A percentile compares a stretch with the other conserved stretches of the same genome.
Conservation (phyloP, 2,888 invertebrate genomes). For the Eucera pruinosa region DNA sequence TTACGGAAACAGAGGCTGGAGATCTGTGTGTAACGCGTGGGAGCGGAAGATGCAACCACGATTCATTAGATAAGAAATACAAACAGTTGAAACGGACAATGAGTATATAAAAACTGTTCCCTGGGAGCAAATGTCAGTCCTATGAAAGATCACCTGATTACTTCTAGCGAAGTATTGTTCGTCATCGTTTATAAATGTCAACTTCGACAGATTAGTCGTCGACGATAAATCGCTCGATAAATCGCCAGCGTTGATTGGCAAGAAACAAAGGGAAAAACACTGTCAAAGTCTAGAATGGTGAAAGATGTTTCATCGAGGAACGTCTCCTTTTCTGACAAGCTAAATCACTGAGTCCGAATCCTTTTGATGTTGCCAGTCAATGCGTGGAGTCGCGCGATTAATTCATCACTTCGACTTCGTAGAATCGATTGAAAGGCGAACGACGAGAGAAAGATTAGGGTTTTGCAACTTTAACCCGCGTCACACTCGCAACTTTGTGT, state of each 20-base stretch:
- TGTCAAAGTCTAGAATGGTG: background rate
- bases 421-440: slow-evolving; percentile 27
- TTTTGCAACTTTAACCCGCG: slow-evolving; percentile 33
- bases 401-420: slow-evolving; percentile 10
- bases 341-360: background rate
- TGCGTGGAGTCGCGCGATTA: background rate
- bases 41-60: slow-evolving; percentile 22
- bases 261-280: background rate
- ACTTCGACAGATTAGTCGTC: slow-evolving; percentile 36
- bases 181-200: slow-evolving; percentile 56
- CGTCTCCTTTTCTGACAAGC: background rate
- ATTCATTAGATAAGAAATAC: slow-evolving; percentile 19
- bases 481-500: slow-evolving; percentile 5
- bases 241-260: slow-evolving; percentile 2
- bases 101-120: slow-evolving; percentile 38
- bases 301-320: background rate
- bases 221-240: slow-evolving; percentile 18
- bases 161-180: slow-evolving; percentile 33
- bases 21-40: slow-evolving; percentile 15
- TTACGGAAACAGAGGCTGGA: background rate
- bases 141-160: slow-evolving; percentile 49
- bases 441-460: background rate
- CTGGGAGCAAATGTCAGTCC: slow-evolving; percentile 43
- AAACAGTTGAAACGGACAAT: slow-evolving; percentile 22
- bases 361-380: background rate